A percentile compares a stretch with the other conserved stretches of the same genome.
Evolutionary conservation across 2,797 vertebrate genomes (phyloP).

Genomic region (Falco peregrinus): DNA sequence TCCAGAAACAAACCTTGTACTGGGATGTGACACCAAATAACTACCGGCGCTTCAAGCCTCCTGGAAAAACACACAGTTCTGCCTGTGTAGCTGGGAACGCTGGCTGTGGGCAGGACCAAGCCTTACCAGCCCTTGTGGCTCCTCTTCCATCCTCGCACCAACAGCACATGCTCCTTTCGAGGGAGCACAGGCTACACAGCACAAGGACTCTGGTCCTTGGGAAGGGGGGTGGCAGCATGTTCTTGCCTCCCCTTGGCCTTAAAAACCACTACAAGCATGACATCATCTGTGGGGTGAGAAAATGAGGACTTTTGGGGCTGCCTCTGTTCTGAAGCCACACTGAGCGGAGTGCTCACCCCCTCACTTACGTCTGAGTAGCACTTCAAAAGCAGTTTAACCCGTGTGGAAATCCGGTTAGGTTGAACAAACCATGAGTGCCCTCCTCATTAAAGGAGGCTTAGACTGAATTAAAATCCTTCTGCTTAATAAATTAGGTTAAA

Average conservation of each 20-base stretch:
- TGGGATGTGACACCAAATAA: not conserved
- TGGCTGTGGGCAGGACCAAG: not conserved
- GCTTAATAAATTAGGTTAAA: slow-evolving; percentile 16
- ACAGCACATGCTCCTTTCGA: not conserved
- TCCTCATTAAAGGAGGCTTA: not conserved
- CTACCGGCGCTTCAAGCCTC: not conserved
- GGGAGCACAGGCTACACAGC: not conserved
- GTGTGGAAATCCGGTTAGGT: not conserved
- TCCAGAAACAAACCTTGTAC: not conserved
- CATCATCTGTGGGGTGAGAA: not conserved
- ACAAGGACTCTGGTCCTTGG: not conserved
- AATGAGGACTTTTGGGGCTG: not conserved
- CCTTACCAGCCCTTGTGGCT: not conserved
- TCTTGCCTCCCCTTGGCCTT: not conserved
- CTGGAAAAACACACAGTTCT: not conserved
- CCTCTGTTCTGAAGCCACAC: not conserved
- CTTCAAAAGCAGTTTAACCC: not conserved
- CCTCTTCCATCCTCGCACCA: not conserved
- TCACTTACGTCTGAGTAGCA: not conserved
- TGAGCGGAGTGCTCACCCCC: not conserved
- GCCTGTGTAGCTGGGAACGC: not conserved
- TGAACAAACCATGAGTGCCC: not conserved
- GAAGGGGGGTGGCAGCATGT: not conserved
- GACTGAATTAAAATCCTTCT: slow-evolving; percentile 6
- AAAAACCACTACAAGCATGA: fast-evolving